Evolutionary conservation across 2,113 vertebrate genomes (phyloP).

Genomic region (Calypte anna): DNA sequence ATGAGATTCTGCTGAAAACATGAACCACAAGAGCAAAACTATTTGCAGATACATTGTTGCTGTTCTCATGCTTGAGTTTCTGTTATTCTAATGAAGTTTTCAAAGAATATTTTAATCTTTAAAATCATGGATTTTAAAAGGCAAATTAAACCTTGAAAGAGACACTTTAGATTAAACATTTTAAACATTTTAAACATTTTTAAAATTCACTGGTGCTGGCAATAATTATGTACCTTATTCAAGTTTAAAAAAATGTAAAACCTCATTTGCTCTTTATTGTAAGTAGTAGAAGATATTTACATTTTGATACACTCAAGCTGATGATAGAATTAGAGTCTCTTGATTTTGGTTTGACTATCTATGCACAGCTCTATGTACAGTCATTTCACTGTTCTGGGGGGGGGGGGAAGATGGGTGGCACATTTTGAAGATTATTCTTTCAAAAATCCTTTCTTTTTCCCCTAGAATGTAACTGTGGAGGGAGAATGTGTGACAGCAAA

Average conservation of each 20-base stretch:
- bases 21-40: background rate
- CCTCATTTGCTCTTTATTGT: background rate
- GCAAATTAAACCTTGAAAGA: background rate
- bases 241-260: background rate
- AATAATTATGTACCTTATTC: background rate
- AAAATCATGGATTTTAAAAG: background rate
- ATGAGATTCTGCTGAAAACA: background rate
- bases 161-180: background rate
- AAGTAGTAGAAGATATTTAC: background rate
- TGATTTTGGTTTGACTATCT: background rate
- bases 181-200: background rate
- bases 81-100: background rate
- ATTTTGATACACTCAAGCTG: slow-evolving; percentile 6
- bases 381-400: background rate
- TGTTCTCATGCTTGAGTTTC: background rate
- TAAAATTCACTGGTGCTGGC: background rate
- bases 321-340: background rate
- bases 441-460: slow-evolving; percentile 18
- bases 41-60: background rate
- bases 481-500: slow-evolving; percentile 87
- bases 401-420: background rate
- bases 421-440: background rate
- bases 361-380: background rate
- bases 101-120: background rate
- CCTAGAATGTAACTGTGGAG: slow-evolving; percentile 89